These are phyloP conservation scores for Ophthalmolycus amberensis DNA, from an alignment of 2,113 vertebrate species.

Conservation along the genomic window DNA sequence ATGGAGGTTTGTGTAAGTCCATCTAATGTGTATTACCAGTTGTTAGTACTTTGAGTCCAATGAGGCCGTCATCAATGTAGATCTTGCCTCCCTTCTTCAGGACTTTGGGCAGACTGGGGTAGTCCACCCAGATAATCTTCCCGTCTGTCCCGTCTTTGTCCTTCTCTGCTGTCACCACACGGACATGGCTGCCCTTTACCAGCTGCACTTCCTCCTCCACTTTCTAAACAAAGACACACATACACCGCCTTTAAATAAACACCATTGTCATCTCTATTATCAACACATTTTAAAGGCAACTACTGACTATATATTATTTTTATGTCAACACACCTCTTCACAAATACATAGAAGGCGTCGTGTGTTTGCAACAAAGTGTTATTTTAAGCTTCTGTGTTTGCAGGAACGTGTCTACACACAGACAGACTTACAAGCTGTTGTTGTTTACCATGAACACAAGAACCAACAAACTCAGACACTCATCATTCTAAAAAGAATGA, in stretches of 20 bases:
- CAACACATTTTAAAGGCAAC: not conserved
- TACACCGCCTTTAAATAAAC: not conserved
- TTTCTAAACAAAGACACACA: slow-evolving; percentile 71
- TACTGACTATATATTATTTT: not conserved
- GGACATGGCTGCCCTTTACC: slow-evolving; percentile 84
- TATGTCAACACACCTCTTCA: not conserved
- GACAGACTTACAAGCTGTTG: not conserved
- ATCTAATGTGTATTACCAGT: slow-evolving; percentile 68
- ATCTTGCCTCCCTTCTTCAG: slow-evolving; percentile 82
- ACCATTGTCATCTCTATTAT: not conserved
- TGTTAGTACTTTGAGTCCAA: slow-evolving; percentile 83
- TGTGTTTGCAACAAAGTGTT: not conserved
- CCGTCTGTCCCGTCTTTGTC: slow-evolving; percentile 83
- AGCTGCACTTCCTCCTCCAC: slow-evolving; percentile 87
- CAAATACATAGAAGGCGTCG: not conserved
- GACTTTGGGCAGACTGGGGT: slow-evolving; percentile 83
- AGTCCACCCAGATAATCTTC: slow-evolving; percentile 88
- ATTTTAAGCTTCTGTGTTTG: not conserved
- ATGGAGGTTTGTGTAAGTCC: not conserved
- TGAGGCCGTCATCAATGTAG: slow-evolving; percentile 91
- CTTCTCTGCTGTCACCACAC: slow-evolving; percentile 83
- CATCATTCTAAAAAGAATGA: not conserved
- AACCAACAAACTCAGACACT: not conserved
- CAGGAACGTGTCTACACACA: not conserved
- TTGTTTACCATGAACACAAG: not conserved